These are phyloP conservation scores for Andrena haemorrhoa DNA, from an alignment of 2,888 invertebrate species.

Conservation along the genomic window DNA sequence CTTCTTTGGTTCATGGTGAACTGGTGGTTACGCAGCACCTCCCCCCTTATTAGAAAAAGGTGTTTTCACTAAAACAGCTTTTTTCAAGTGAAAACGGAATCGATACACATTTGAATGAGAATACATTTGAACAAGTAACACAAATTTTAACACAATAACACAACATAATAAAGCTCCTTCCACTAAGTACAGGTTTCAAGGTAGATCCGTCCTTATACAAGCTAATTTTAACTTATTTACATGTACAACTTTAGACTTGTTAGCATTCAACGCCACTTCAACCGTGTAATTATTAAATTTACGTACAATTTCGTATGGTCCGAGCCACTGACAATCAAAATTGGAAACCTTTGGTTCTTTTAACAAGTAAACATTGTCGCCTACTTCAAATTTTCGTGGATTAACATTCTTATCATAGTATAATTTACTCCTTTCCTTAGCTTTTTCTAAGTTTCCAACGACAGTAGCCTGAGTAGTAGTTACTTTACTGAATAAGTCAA, in stretches of 20 bases:
- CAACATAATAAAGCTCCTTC: too few species aligned
- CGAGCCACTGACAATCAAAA: neutral
- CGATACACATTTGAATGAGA: too few species aligned
- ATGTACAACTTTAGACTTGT: too few species aligned
- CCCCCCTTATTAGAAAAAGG: too few species aligned
- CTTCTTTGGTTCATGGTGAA: neutral
- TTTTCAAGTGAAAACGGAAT: too few species aligned
- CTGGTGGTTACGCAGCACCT: neutral
- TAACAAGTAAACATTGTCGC: neutral
- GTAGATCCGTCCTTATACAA: neutral
- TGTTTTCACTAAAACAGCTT: too few species aligned
- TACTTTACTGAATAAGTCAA: slow-evolving; percentile 2
- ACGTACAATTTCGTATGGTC: neutral
- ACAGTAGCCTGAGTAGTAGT: slow-evolving; percentile 1
- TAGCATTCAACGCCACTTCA: too few species aligned
- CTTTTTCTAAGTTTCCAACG: neutral
- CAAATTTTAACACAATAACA: too few species aligned
- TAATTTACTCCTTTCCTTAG: neutral
- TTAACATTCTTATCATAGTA: neutral
- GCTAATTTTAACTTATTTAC: neutral
- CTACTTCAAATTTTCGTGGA: neutral
- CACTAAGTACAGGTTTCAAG: too few species aligned
- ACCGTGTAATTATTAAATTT: slow-evolving; percentile 1
- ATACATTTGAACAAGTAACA: too few species aligned
- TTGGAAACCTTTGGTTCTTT: neutral